These are phyloP conservation scores for Eurytoma adleriae DNA, from an alignment of 2,888 invertebrate genomes.

Conservation along the genomic window DNA sequence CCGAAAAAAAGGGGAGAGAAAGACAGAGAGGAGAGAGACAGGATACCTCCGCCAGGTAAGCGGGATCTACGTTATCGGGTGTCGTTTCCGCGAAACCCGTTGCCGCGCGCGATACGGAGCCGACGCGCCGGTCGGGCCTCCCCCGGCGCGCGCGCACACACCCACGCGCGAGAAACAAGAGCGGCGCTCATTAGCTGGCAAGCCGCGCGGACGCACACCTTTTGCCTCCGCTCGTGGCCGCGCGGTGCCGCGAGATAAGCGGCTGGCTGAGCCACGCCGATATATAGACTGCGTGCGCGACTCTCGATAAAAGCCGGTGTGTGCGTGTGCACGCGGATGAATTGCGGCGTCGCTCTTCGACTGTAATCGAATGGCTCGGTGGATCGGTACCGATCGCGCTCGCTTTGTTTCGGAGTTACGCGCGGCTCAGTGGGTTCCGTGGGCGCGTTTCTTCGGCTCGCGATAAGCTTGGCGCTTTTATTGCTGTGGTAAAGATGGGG, in stretches of 20 bases:
- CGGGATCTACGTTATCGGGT: slow-evolving; percentile 17
- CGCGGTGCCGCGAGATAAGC: not conserved
- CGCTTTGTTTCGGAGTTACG: no score
- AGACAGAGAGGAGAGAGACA: no score
- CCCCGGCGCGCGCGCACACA: not conserved
- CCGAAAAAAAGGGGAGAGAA: no score
- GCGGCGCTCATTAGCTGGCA: no score
- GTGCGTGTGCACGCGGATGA: slow-evolving; percentile 4
- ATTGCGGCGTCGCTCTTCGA: not conserved
- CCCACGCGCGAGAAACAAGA: not conserved
- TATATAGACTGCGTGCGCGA: slow-evolving; percentile 11
- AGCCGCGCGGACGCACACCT: no score
- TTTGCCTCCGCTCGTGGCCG: no score
- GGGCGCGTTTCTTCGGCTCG: no score
- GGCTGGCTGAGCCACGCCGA: not conserved
- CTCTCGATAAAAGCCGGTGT: slow-evolving; percentile 26
- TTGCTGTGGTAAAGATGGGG: no score
- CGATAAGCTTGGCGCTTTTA: no score
- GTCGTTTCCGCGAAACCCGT: slow-evolving; percentile 19
- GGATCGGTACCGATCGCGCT: not conserved
- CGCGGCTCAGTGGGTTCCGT: no score
- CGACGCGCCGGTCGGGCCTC: not conserved
- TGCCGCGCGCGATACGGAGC: slow-evolving; percentile 1
- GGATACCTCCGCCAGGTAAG: not conserved
- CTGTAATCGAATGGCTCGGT: not conserved